Evolutionary conservation across 2,797 vertebrate genomes (phyloP), one percentile per base, ranked within the genome.

Genomic region (Danionella dracula): DNA sequence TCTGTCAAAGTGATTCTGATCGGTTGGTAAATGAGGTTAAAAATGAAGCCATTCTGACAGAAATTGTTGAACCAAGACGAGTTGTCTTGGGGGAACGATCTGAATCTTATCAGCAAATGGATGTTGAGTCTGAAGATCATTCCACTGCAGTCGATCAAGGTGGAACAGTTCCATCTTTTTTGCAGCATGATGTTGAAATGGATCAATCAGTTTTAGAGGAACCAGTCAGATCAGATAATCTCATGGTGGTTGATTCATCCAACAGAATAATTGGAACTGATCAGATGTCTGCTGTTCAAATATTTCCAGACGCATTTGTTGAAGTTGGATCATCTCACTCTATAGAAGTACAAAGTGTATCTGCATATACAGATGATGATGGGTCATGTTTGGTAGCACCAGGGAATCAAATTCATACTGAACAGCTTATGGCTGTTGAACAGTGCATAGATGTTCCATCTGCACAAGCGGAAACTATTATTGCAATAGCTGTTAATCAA

Each of bases 341-440:
- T 58, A 31, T 44, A 20, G 40, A 46, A 48, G 42, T 23, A 46
- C 57, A 46, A 12, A 34, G 17, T 48, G 42, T 31, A 35, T 45
- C 31, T 46, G 42, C 20, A 20, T 46, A 55, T 13, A 5, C 34
- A 48, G 62, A 44, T 23, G 13, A 23, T 34, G 15, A 5, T 23
- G 7, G 38, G n/a, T 8, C 4, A 53, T 21, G 29, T 46, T 51
- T 46, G 13, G 21, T 15, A 48, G 20, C 12, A 27, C 37, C 41
- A 8, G 32, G 1, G 3, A 23, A 48, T 20, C 41, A 56, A 35
- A 66, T 31, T 46, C 32, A 13, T 27, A 8, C 16, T 9, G 53
- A 56, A 38, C 51, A 56, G 21, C 42, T 66, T 29, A 42, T 65
- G 40, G 38, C 40, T 44, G 13, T 44, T 65, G 50, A 54, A n/a